Evolutionary conservation across 2,113 vertebrate species (phyloP).

Genomic region (Madoqua kirkii): DNA sequence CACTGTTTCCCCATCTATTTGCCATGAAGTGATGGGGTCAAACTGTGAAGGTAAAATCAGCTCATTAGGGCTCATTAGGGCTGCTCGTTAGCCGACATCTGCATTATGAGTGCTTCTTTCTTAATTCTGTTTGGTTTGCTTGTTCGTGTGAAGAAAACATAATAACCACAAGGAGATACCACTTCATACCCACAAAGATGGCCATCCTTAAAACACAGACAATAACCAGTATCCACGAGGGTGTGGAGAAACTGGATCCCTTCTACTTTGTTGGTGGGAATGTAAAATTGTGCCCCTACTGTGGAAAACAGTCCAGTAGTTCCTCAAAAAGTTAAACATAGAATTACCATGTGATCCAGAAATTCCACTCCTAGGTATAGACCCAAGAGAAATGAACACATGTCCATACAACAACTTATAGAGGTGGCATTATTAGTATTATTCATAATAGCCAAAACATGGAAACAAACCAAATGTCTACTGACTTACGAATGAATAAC

Average conservation of each 20-base stretch:
- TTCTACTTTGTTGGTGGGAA: not conserved
- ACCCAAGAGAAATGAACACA: not conserved
- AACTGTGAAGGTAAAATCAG: not conserved
- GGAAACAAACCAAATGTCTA: not conserved
- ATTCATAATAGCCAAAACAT: not conserved
- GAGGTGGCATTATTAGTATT: fast-evolving
- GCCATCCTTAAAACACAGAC: not conserved
- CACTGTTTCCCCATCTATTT: no score
- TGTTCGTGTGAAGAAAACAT: not conserved
- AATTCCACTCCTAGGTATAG: not conserved
- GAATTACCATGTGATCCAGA: not conserved
- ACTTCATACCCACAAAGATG: not conserved
- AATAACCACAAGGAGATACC: not conserved
- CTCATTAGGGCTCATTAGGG: not conserved
- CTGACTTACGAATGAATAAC: not conserved
- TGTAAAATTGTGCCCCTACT: not conserved
- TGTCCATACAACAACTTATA: not conserved
- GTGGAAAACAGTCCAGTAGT: not conserved
- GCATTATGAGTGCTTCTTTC: not conserved
- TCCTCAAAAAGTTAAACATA: not conserved
- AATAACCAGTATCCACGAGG: fast-evolving
- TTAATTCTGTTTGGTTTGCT: not conserved
- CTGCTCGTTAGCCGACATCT: not conserved
- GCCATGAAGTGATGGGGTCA: not conserved
- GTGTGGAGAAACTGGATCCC: not conserved